Evolutionary conservation across 2,113 vertebrate genomes (phyloP).

Genomic region (Gopherus flavomarginatus): DNA sequence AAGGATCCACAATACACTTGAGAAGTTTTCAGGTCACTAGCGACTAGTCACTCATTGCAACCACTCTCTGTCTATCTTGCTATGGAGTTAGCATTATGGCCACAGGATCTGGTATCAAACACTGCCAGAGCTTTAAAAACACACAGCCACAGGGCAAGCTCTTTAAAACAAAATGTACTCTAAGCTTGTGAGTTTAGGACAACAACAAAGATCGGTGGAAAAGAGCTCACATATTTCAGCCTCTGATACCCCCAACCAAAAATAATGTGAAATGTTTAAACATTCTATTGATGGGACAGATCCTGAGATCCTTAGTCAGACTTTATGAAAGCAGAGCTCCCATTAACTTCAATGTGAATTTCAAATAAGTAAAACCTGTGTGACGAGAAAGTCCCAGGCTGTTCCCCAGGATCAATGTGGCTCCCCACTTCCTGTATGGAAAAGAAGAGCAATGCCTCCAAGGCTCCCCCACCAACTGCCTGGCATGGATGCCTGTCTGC

Average conservation of each 20-base stretch:
- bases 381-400: background rate
- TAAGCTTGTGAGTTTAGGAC: background rate
- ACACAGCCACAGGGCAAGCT: background rate
- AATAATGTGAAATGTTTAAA: background rate
- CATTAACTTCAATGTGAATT: background rate
- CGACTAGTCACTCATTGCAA: background rate
- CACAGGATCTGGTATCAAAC: background rate
- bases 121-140: background rate
- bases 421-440: background rate
- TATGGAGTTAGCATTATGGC: background rate
- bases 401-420: background rate
- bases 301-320: background rate
- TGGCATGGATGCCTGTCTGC: background rate
- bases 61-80: background rate
- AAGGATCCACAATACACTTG: background rate
- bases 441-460: background rate
- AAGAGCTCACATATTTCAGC: background rate
- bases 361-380: background rate
- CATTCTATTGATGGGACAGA: background rate
- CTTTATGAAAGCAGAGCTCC: background rate
- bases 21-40: background rate
- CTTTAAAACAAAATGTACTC: background rate
- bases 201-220: background rate
- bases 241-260: background rate
- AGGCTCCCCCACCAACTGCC: background rate